Evolutionary conservation across 2,888 invertebrate species (phyloP), one percentile per base, ranked within the genome.

Genomic region (Helicoverpa assulta): DNA sequence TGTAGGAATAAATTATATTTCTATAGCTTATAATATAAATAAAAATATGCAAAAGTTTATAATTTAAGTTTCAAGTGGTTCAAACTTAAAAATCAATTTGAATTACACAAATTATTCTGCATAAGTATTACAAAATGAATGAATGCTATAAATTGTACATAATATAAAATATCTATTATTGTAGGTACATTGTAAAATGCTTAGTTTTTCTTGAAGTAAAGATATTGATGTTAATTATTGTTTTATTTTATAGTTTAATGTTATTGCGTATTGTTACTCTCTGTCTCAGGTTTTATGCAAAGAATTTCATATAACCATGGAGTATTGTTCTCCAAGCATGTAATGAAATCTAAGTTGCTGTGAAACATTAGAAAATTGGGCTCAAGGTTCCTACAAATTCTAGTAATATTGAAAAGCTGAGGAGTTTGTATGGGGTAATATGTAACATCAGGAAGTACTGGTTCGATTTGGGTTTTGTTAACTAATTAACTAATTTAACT

Each of bases 201-300:
- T 92, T 93, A 93, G 91, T 89, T 88, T 90, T 93, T 92, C 89
- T 90, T 92, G 90, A 92, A 94, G 86, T 92, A 92, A 93, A 93
- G 79, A 85, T 93, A 90, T 91, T 89, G 91, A 92, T 91, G 90
- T 91, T 92, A 70, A 80, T 57, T 76, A 29, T 77, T 85, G 77
- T 86, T 86, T 67, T 77, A 71, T 72, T 67, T 63, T 63, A 29
- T 19, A 10, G 16, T n/a, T 8, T 18, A 12, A 40, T 21, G 12
- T 43, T 19, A 18, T 43, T 14, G 5, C 16, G 14, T 16, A 2
- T 18, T 2, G 51, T 51, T 51, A 18, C 18, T 51, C 33, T 10
- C 33, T 26, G 26, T 26, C 26, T 26, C 26, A 26, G 26, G 26
- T 26, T 26, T 26, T 26, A 26, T 26, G 26, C 26, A 26, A 26